Evolutionary conservation across 2,888 invertebrate genomes (phyloP), one percentile per base, ranked within the genome.

Genomic region (Leptinotarsa tumamoca): DNA sequence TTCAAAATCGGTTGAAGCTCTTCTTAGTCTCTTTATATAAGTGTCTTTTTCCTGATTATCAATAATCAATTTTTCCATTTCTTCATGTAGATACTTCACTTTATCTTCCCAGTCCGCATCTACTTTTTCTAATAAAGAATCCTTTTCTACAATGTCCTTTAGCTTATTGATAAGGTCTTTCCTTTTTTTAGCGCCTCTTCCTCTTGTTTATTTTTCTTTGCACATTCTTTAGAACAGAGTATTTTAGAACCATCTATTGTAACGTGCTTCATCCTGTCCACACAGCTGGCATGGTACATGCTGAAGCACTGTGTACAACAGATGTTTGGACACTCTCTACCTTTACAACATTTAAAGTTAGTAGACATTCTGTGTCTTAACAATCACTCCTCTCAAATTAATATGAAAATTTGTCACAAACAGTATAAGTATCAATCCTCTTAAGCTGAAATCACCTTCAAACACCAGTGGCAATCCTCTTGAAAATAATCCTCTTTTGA

Each of bases 61-160:
- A 23, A 21, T 43, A 49, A 66, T 71, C 54, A 5, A 5, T 33
- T 33, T 33, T 33, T 33, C 5, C 5, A 33, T 33, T 33, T 33
- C 33, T 33, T 33, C 33, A 33, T 27, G 27, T 27, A 27, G 27
- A 27, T 33, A 33, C 33, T 33, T 5, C 27, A 27, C 27, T 27
- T 27, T 27, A 27, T 27, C 5, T 27, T 27, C 27, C 27, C 27
- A 51, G 67, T 68, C 51, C 49, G 18, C 51, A 50, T 68, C 67
- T 68, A 50, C 67, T 68, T 68, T 68, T 68, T 68, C 67, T 68
- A 68, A 68, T 50, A 21, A 68, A 68, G 67, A 68, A 68, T 18
- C 51, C 51, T 68, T 68, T 49, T 50, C 67, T 51, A 50, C 50
- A 68, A 51, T 49, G 18, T 23, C 49, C 51, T 68, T 27, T 1